phyloP scores from a whole-genome alignment of 2,797 vertebrate genomes.

The Jordanella pulchra region DNA sequence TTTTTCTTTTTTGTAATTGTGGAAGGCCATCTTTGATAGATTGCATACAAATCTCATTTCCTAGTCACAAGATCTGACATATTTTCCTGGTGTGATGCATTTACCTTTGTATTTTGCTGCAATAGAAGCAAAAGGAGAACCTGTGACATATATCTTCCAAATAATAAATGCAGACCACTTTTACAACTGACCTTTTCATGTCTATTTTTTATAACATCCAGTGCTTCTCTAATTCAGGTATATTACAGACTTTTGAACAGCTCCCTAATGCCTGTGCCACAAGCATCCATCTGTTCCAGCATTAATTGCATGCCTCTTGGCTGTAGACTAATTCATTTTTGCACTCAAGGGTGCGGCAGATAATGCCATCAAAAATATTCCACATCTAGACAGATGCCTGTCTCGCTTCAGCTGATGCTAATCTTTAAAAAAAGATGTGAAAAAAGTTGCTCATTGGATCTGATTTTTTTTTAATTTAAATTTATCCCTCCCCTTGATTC shows the following conservation, averaged over 20 bases:
- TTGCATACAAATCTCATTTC: slow-evolving; percentile 13
- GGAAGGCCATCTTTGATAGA: slow-evolving; percentile 26
- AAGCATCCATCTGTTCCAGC: slow-evolving; percentile 59
- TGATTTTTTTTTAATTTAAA: background rate
- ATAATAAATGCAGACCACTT: slow-evolving; percentile 48
- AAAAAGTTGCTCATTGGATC: slow-evolving; percentile 33
- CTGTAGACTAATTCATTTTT: slow-evolving; percentile 49
- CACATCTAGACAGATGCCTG: slow-evolving; percentile 53
- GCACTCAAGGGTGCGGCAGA: slow-evolving; percentile 61
- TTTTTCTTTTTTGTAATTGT: slow-evolving; percentile 15
- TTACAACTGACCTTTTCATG: slow-evolving; percentile 53
- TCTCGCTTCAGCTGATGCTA: slow-evolving; percentile 39
- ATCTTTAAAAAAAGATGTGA: slow-evolving; percentile 23
- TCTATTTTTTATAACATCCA: background rate
- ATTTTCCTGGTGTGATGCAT: slow-evolving; percentile 43
- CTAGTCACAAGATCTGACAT: slow-evolving; percentile 65
- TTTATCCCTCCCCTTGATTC: slow-evolving; percentile 1
- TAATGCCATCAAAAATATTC: slow-evolving; percentile 62
- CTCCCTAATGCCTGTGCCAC: slow-evolving; percentile 38
- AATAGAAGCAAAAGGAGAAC: slow-evolving; percentile 40
- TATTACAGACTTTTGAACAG: slow-evolving; percentile 15
- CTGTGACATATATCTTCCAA: slow-evolving; percentile 53
- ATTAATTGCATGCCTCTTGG: slow-evolving; percentile 57
- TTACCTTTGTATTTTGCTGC: slow-evolving; percentile 39
- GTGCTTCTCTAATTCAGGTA: background rate